A percentile compares a stretch with the other conserved stretches of the same genome.
Evolutionary conservation across 37 sponge, comb jelly and placozoan genomes (phyloP).

Genomic region (Mnemiopsis leidyi): DNA sequence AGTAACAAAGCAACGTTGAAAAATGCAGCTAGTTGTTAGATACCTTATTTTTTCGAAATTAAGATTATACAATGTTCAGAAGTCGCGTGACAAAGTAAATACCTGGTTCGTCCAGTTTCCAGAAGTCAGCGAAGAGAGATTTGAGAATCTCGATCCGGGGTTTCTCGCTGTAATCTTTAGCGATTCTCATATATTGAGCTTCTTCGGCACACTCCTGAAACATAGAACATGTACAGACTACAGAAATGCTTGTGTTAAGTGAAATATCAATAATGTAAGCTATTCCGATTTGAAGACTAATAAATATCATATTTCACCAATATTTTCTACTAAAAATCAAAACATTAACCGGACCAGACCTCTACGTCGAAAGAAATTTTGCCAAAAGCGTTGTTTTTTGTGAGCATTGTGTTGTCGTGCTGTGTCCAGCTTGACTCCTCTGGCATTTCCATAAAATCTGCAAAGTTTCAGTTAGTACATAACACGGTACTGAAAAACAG

Average conservation of each 20-base stretch:
- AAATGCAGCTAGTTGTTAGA: too few relatives aligned
- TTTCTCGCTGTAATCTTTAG: slow-evolving; percentile 45
- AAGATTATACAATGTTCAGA: too few relatives aligned
- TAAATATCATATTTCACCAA: neutral
- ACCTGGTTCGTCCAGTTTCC: slow-evolving; percentile 61
- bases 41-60: too few relatives aligned
- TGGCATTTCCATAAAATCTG: slow-evolving; percentile 16
- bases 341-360: neutral
- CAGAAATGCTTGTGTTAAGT: too few relatives aligned
- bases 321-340: neutral
- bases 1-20: too few relatives aligned
- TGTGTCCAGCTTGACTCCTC: neutral
- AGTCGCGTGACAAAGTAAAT: too few relatives aligned
- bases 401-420: slow-evolving; percentile 11
- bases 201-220: slow-evolving; percentile 39
- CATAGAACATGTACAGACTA: too few relatives aligned
- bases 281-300: too few relatives aligned
- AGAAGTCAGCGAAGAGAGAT: slow-evolving; percentile 1
- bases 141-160: neutral
- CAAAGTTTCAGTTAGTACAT: too few relatives aligned
- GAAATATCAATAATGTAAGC: too few relatives aligned
- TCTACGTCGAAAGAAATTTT: slow-evolving; percentile 49
- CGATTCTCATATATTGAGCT: slow-evolving; percentile 61
- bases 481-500: too few relatives aligned
- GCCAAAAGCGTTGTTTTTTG: slow-evolving; percentile 52